Percentiles rank a stretch among this genome's conserved stretches.
phyloP scores from a whole-genome alignment of 2,888 invertebrate species.

The Cheilosia urbana region DNA sequence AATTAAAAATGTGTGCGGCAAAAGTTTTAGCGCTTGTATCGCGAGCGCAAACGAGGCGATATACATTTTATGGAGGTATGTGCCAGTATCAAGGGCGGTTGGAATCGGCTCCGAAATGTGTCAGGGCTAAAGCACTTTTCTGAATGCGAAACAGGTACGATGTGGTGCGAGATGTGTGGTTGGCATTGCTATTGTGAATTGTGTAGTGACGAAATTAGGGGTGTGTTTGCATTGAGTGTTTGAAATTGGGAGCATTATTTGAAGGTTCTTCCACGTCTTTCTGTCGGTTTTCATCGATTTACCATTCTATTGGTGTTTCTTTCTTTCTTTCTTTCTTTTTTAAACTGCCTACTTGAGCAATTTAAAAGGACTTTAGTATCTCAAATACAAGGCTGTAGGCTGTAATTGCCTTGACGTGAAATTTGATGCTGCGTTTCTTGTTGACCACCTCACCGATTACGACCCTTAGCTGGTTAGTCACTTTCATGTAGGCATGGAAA shows the following conservation, averaged over 20 bases:
- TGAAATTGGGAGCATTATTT: neutral
- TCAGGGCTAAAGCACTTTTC: constrained; percentile 28
- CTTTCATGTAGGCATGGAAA: too few relatives aligned
- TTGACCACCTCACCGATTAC: too few relatives aligned
- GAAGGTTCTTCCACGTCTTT: neutral
- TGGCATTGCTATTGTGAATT: constrained; percentile 1
- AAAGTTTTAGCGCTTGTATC: constrained; percentile 32
- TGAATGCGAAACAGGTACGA: constrained; percentile 32
- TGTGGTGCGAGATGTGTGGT: constrained; percentile 10
- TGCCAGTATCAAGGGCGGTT: constrained; percentile 59
- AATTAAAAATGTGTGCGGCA: constrained; percentile 65
- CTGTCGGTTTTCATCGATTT: too few relatives aligned
- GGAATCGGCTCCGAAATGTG: constrained; percentile 30
- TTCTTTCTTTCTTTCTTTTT: too few relatives aligned
- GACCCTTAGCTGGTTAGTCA: too few relatives aligned
- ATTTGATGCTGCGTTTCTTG: too few relatives aligned
- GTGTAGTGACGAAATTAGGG: neutral
- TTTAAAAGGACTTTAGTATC: too few relatives aligned
- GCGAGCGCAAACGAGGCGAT: constrained; percentile 1
- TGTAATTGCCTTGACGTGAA: too few relatives aligned
- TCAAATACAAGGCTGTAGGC: too few relatives aligned
- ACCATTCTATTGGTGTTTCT: too few relatives aligned
- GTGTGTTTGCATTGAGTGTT: neutral
- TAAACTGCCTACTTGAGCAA: too few relatives aligned
- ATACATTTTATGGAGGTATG: constrained; percentile 15